Base-by-base conservation (phyloP, 2,888 invertebrate genomes). In the Phortica okadai region DNA sequence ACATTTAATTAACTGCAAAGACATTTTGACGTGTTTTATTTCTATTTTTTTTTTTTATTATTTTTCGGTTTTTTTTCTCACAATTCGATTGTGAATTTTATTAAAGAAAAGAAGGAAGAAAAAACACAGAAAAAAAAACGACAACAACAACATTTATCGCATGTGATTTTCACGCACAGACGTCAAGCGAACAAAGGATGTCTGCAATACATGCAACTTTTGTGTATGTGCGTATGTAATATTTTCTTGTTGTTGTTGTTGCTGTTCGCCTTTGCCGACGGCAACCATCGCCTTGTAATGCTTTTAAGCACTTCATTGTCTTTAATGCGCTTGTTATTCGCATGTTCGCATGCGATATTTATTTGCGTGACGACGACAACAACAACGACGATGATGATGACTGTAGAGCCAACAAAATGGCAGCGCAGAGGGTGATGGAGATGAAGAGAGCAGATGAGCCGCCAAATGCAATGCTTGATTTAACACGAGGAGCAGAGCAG, bases 341-440 rank as follows among this genome's bases (percentile, higher is more conserved):
- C 89, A 84, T 89, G 88, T 82, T 83, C 83, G 82, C 89, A 88
- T 89, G 89, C 87, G 86, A 88, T 84, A 88, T 83, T 88, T 85
- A 86, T 85, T 89, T 89, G 88, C 88, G 89, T 88, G 88, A 83
- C 87, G 77, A 75, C 56, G 25, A 72, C 44, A 16, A n/a, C 50
- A 44, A 44, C n/a, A n/a, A n/a, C n/a, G n/a, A n/a, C n/a, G n/a
- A n/a, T n/a, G n/a, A n/a, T n/a, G n/a, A n/a, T n/a, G n/a, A n/a
- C n/a, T n/a, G 21, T 21, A 50, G 8, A 56, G 44, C 25, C 25
- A 21, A 62, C 59, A 62, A 21, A 25, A 54, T 45, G 56, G 67
- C 67, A 67, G 16, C 67, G 33, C n/a, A n/a, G n/a, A n/a, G n/a
- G n/a, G n/a, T n/a, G n/a, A n/a, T n/a, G n/a, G n/a, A n/a, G n/a